These are phyloP conservation scores for Marasmarcha lunaedactyla DNA, from an alignment of 2,888 invertebrate species.

Conservation along the genomic window DNA sequence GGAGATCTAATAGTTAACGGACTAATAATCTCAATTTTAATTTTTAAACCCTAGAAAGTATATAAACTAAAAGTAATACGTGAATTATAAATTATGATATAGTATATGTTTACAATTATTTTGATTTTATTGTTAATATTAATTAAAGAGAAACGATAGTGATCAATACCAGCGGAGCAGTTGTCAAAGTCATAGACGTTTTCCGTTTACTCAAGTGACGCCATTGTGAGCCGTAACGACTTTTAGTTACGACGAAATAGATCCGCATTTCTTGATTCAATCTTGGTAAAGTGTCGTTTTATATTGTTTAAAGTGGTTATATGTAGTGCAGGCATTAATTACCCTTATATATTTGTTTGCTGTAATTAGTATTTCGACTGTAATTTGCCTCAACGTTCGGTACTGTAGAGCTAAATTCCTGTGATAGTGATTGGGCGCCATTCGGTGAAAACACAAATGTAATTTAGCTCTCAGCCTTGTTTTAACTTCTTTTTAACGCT, in stretches of 20 bases:
- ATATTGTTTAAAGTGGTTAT: conserved; percentile 26
- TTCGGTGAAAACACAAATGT: conserved; percentile 58
- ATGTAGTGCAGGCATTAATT: conserved; percentile 50
- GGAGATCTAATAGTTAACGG: no score
- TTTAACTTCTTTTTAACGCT: background rate
- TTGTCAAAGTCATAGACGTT: conserved; percentile 29
- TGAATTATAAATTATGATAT: no score
- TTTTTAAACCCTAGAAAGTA: no score
- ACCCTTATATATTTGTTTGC: background rate
- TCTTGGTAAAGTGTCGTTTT: conserved; percentile 60
- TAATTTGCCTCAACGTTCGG: conserved; percentile 66
- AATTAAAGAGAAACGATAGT: no score
- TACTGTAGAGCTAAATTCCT: conserved; percentile 76
- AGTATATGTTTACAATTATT: no score
- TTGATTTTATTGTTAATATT: no score
- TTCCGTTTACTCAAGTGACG: conserved; percentile 75
- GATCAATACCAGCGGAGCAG: conserved; percentile 6
- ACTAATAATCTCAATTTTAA: no score
- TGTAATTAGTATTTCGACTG: conserved; percentile 44
- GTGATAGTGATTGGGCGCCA: conserved; percentile 77
- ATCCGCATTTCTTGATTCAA: conserved; percentile 78
- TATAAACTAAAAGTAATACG: no score
- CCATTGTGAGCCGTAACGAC: conserved; percentile 89
- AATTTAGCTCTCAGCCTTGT: conserved; percentile 23
- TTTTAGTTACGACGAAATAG: conserved; percentile 72